Percentiles rank a stretch among this genome's conserved stretches.
Evolutionary conservation across 2,888 invertebrate genomes (phyloP).

Genomic region (Epinotia bilunana): DNA sequence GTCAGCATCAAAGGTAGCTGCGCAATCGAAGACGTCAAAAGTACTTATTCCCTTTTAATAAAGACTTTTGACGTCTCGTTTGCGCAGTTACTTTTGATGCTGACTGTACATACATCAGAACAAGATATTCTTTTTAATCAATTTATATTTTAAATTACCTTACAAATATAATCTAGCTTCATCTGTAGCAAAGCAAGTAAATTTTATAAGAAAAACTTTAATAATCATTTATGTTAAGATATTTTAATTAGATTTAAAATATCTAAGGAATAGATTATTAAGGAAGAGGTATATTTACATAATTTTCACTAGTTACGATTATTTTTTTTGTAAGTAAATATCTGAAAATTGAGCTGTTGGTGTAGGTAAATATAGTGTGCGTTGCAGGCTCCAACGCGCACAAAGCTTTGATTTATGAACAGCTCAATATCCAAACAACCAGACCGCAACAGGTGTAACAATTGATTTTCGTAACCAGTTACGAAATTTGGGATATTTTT

Average conservation of each 20-base stretch:
- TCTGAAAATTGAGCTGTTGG: background rate
- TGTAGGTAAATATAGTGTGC: background rate
- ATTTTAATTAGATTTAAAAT: background rate
- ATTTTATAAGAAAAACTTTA: background rate
- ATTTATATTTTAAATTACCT: background rate
- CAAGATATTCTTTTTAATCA: background rate
- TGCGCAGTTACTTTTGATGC: too few species aligned
- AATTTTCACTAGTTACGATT: background rate
- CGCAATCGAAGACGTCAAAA: too few species aligned
- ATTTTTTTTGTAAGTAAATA: background rate
- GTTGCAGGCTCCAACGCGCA: too few species aligned
- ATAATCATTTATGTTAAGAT: background rate
- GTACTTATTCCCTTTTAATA: too few species aligned
- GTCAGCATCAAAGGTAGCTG: too few species aligned
- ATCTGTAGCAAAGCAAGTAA: conserved; percentile 2
- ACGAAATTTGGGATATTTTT: too few species aligned
- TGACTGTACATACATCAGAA: background rate
- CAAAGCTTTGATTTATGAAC: background rate
- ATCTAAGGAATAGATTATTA: conserved; percentile 7
- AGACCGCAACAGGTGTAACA: background rate
- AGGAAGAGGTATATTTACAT: background rate
- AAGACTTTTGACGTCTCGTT: too few species aligned
- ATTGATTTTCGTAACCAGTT: background rate
- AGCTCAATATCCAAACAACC: background rate
- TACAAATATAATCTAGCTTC: conserved; percentile 19